phyloP scores from a whole-genome alignment of 2,888 invertebrate species.

The Aspidiotus destructor region DNA sequence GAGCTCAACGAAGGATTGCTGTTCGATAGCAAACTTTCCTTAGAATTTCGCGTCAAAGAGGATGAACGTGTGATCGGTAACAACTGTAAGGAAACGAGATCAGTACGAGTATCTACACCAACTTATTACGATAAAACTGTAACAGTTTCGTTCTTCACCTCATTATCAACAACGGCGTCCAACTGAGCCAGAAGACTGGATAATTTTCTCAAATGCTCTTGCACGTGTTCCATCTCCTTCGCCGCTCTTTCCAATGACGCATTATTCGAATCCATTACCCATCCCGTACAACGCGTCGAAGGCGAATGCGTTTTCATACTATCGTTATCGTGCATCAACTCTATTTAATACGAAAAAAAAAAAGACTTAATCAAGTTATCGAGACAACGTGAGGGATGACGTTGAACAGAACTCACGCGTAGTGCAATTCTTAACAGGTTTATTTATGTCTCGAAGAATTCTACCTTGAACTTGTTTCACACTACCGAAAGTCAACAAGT shows the following conservation, averaged over 20 bases:
- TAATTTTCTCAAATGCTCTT: constrained; percentile 59
- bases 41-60: constrained; percentile 39
- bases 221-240: constrained; percentile 56
- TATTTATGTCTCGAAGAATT: constrained; percentile 23
- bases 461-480: constrained; percentile 24
- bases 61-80: not conserved
- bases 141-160: constrained; percentile 42
- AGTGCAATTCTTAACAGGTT: constrained; percentile 17
- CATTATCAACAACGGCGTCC: constrained; percentile 40
- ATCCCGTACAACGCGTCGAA: constrained; percentile 48
- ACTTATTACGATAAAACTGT: not conserved
- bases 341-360: not conserved
- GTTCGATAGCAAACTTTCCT: constrained; percentile 33
- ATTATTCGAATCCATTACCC: constrained; percentile 56
- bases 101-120: not conserved
- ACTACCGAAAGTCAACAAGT: constrained; percentile 56
- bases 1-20: constrained; percentile 41
- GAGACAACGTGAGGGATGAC: not conserved
- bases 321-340: constrained; percentile 35
- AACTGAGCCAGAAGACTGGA: constrained; percentile 52
- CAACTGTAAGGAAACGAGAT: not conserved
- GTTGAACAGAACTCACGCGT: constrained; percentile 15
- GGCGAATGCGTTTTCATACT: constrained; percentile 38
- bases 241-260: constrained; percentile 54
- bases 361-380: not conserved